Conservation (phyloP, 2,888 invertebrate genomes). For the Diaphora mendica region DNA sequence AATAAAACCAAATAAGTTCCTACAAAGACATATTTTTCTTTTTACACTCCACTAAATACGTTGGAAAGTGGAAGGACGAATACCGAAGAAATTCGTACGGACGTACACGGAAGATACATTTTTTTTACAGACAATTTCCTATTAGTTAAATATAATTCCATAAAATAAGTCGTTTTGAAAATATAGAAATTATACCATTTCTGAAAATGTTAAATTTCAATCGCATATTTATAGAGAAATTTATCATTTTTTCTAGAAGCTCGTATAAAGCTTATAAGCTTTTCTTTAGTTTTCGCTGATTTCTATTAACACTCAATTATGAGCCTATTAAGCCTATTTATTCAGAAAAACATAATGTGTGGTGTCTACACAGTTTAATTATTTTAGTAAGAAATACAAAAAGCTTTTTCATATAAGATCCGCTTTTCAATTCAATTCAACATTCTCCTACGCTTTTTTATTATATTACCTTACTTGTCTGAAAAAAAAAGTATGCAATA, state of each 20-base stretch:
- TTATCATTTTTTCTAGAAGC: not conserved
- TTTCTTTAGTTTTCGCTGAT: no score
- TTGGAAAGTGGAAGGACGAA: not conserved
- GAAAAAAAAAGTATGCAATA: conserved; percentile 1
- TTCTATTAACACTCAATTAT: not conserved
- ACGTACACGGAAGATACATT: not conserved
- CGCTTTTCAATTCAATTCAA: conserved; percentile 21
- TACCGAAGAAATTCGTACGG: not conserved
- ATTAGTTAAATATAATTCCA: not conserved
- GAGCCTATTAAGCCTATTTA: not conserved
- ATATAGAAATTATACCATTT: no score
- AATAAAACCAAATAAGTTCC: not conserved
- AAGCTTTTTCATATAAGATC: conserved; percentile 17
- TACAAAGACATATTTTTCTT: not conserved
- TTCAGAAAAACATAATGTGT: not conserved
- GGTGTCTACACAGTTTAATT: not conserved
- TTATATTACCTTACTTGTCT: conserved; percentile 29
- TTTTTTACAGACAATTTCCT: not conserved
- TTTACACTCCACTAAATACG: not conserved
- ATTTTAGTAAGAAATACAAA: not conserved
- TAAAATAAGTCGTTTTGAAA: not conserved
- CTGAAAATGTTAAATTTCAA: not conserved
- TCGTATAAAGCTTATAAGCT: not conserved
- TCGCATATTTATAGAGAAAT: not conserved
- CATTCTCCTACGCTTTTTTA: conserved; percentile 20